phyloP scores from a whole-genome alignment of 2,113 vertebrate genomes.

The Lasiurus borealis region DNA sequence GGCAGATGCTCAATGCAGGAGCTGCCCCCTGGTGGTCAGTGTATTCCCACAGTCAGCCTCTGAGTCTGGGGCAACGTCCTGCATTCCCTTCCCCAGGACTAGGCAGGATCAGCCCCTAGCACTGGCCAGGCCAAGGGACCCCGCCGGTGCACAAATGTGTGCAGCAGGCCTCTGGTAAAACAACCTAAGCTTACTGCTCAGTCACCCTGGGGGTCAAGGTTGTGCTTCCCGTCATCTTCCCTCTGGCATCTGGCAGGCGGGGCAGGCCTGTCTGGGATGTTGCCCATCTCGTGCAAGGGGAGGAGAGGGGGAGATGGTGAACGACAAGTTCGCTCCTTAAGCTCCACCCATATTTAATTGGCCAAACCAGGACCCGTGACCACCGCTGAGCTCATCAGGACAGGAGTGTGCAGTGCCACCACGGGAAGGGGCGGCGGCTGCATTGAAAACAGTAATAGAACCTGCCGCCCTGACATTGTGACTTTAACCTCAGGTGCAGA shows the following conservation, averaged over 20 bases:
- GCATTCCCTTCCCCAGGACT: too few relatives aligned
- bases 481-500: conserved; percentile 42
- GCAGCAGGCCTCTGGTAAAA: neutral
- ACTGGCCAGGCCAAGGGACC: too few relatives aligned
- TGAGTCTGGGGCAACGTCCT: too few relatives aligned
- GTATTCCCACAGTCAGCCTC: too few relatives aligned
- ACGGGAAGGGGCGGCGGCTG: neutral
- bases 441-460: neutral
- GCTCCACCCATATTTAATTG: neutral
- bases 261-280: neutral
- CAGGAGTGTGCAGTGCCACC: neutral
- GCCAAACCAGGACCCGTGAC: neutral
- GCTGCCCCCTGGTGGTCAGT: too few relatives aligned
- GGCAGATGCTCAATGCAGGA: too few relatives aligned
- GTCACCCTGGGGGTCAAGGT: neutral
- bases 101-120: too few relatives aligned
- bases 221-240: neutral
- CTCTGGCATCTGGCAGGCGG: neutral
- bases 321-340: neutral
- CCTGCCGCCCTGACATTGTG: neutral
- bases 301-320: neutral
- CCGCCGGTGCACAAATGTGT: too few relatives aligned
- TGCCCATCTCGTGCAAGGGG: neutral
- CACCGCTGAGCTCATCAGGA: neutral
- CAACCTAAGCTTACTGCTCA: neutral